Evolutionary conservation across 1,140 invertebrate genomes (phyloP), one percentile per base, ranked within the genome.

Genomic region (Neodiprion lecontei): DNA sequence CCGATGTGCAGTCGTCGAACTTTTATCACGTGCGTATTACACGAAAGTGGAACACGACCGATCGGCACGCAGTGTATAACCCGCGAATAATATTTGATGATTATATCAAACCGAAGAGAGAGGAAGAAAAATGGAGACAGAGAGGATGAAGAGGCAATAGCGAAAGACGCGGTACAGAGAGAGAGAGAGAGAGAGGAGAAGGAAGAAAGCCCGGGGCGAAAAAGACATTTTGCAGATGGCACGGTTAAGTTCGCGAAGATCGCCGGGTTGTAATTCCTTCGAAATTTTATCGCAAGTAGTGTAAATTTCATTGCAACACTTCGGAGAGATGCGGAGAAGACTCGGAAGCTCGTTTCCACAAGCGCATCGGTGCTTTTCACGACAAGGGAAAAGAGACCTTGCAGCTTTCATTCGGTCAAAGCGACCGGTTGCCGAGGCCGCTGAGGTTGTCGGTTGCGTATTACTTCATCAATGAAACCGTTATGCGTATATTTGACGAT

Each of bases 391-490:
- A 21, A 40, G 1, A 40, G 28, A 40, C 28, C 28, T 5, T 5
- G 28, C 28, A 40, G 28, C 28, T 40, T 40, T 5, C 28, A 40
- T 40, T 40, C 28, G 28, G 28, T 40, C 28, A 40, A 40, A 40
- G 28, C 28, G 28, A 40, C 28, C 28, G 28, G 28, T 40, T 40
- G 28, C 28, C 5, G 28, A 1, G 1, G 28, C 28, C 28, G 28
- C 28, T 40, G 28, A 40, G 28, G 1, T 40, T 40, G 28, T 40
- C 28, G 28, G 28, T 40, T 40, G 53, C 11, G n/a, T 17, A 17
- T 61, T 61, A 61, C 53, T 61, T 61, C 53, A 61, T 61, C 53
- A 61, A 61, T 61, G 53, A 61, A 61, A 61, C 53, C 53, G 53
- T 61, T 61, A 61, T 61, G 53, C n/a, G 28, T 40, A 17, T 61